Conservation (phyloP, 2,888 invertebrate species). For the Lacanobia oleracea region DNA sequence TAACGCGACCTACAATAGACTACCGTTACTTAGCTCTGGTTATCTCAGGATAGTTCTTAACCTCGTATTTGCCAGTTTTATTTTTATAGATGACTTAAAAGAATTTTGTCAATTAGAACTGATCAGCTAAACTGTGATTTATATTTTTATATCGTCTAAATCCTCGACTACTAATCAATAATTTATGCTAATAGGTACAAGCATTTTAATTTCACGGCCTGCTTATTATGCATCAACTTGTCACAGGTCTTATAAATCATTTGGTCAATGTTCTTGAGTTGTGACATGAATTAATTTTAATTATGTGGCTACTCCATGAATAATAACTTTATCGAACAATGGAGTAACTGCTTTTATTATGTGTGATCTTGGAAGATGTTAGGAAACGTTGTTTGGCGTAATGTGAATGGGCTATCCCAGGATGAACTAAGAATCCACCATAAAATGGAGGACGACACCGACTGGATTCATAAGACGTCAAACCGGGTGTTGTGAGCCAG, state of each 20-base stretch:
- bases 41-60: not conserved
- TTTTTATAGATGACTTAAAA: not conserved
- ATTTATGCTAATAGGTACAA: slow-evolving; percentile 36
- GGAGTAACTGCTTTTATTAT: not conserved
- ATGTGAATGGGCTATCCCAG: too few relatives aligned
- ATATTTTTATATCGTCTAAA: slow-evolving; percentile 1
- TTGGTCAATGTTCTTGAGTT: slow-evolving; percentile 32
- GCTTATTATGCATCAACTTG: slow-evolving; percentile 32
- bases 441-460: too few relatives aligned
- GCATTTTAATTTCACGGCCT: slow-evolving; percentile 27
- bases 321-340: not conserved
- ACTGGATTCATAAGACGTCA: too few relatives aligned
- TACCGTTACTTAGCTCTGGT: not conserved
- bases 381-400: too few relatives aligned
- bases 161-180: slow-evolving; percentile 20
- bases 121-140: slow-evolving; percentile 19
- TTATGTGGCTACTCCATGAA: slow-evolving; percentile 15
- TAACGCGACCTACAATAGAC: not conserved
- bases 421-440: too few relatives aligned
- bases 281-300: slow-evolving; percentile 27
- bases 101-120: not conserved
- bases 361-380: not conserved
- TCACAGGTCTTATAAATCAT: slow-evolving; percentile 28
- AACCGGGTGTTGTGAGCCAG: too few relatives aligned
- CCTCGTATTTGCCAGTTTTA: slow-evolving; percentile 9